Percentiles rank a stretch among this genome's conserved stretches.
Evolutionary conservation across 2,797 vertebrate species (phyloP).

Genomic region (Micropoecilia bifurca): DNA sequence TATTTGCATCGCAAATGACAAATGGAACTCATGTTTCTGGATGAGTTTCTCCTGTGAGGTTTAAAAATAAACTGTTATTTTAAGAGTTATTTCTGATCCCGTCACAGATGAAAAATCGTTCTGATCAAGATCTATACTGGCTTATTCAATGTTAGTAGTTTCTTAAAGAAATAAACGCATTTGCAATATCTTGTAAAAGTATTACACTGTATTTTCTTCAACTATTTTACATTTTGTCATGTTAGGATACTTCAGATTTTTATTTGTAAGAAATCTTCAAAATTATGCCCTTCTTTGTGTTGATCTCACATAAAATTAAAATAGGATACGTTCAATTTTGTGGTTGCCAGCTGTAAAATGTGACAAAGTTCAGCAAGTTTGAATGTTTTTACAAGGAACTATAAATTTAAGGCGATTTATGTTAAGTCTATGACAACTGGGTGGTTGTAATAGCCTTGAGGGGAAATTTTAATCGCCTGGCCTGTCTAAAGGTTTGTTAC

Average conservation of each 20-base stretch:
- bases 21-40: not conserved
- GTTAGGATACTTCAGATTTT: not conserved
- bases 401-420: not conserved
- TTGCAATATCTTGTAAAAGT: not conserved
- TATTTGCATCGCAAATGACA: slow-evolving; percentile 15
- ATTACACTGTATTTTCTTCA: not conserved
- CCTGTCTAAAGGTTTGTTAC: not conserved
- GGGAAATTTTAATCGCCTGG: not conserved
- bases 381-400: not conserved
- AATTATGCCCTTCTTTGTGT: not conserved
- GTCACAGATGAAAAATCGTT: not conserved
- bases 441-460: not conserved
- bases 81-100: not conserved
- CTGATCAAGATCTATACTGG: not conserved
- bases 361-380: not conserved
- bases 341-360: not conserved
- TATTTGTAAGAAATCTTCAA: not conserved
- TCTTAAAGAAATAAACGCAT: not conserved
- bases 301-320: not conserved
- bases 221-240: not conserved
- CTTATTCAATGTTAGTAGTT: not conserved
- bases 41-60: not conserved
- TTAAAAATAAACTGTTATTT: not conserved
- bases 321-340: not conserved
- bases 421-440: not conserved